Conservation (phyloP, 2,797 vertebrate species). For the Anguilla obscura region DNA sequence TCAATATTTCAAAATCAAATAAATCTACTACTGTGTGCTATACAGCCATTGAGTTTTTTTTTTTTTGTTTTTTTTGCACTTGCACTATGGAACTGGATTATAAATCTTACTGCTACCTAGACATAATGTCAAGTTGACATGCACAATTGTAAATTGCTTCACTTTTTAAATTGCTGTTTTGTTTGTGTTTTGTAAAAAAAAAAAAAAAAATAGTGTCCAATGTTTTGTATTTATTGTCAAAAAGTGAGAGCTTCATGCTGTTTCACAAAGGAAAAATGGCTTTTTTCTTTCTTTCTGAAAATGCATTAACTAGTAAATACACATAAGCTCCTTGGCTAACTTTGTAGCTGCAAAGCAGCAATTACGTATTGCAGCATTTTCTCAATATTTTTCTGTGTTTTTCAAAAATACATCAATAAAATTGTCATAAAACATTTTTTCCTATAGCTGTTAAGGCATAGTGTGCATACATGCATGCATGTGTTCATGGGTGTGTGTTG, state of each 20-base stretch:
- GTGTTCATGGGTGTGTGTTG: background rate
- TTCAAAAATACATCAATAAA: slow-evolving; percentile 49
- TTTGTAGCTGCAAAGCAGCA: slow-evolving; percentile 69
- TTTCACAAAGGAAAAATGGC: slow-evolving; percentile 60
- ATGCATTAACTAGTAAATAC: slow-evolving; percentile 50
- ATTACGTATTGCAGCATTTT: slow-evolving; percentile 64
- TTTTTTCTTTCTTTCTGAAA: slow-evolving; percentile 51
- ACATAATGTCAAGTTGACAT: slow-evolving; percentile 61
- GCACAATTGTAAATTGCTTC: slow-evolving; percentile 67
- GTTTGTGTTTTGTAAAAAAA: slow-evolving; percentile 62
- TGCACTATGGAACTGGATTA: slow-evolving; percentile 68
- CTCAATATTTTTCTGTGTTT: slow-evolving; percentile 73
- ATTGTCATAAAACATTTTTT: slow-evolving; percentile 20
- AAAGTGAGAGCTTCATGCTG: slow-evolving; percentile 64
- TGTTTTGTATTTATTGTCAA: slow-evolving; percentile 75
- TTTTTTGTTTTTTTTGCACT: slow-evolving; percentile 50
- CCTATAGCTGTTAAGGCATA: background rate
- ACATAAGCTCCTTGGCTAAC: slow-evolving; percentile 60
- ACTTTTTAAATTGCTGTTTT: slow-evolving; percentile 56
- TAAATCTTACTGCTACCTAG: slow-evolving; percentile 55
- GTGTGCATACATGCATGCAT: background rate
- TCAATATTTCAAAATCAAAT: slow-evolving; percentile 30
- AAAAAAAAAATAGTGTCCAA: slow-evolving; percentile 63
- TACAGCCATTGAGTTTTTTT: slow-evolving; percentile 43
- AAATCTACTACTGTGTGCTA: slow-evolving; percentile 22